phyloP scores from a whole-genome alignment of 1,140 invertebrate species.

The Pseudomyrmex flavicornis region DNA sequence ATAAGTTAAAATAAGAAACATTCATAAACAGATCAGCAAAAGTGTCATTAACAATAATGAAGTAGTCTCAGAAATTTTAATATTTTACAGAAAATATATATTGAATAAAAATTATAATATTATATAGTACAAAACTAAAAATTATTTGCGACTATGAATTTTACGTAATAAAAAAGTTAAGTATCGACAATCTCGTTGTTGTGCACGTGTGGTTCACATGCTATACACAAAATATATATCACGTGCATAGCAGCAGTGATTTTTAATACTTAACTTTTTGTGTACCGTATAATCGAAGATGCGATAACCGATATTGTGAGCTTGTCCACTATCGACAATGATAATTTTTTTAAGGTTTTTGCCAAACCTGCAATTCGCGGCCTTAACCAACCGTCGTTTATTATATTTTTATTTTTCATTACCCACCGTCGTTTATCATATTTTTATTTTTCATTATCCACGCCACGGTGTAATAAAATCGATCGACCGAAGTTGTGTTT shows the following conservation, averaged over 20 bases:
- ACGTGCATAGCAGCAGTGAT: too few species aligned
- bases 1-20: not conserved
- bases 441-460: conserved; percentile 1
- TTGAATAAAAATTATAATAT: conserved; percentile 7
- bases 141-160: not conserved
- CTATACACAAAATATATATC: too few species aligned
- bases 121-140: not conserved
- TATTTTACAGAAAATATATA: not conserved
- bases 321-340: not conserved
- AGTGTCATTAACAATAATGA: not conserved
- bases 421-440: not conserved
- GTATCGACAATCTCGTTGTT: too few species aligned
- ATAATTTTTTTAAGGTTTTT: not conserved
- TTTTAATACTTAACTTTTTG: not conserved
- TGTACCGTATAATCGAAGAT: not conserved
- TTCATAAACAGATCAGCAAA: not conserved
- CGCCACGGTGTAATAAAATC: not conserved
- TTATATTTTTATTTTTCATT: not conserved
- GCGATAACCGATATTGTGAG: not conserved
- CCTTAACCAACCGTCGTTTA: not conserved
- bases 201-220: too few species aligned
- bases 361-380: not conserved
- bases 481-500: not conserved
- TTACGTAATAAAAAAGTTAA: not conserved
- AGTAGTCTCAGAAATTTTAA: too few species aligned